A percentile compares a stretch with the other conserved stretches of the same genome.
Evolutionary conservation across 2,797 vertebrate genomes (phyloP).

Genomic region (Semaprochilodus insignis): DNA sequence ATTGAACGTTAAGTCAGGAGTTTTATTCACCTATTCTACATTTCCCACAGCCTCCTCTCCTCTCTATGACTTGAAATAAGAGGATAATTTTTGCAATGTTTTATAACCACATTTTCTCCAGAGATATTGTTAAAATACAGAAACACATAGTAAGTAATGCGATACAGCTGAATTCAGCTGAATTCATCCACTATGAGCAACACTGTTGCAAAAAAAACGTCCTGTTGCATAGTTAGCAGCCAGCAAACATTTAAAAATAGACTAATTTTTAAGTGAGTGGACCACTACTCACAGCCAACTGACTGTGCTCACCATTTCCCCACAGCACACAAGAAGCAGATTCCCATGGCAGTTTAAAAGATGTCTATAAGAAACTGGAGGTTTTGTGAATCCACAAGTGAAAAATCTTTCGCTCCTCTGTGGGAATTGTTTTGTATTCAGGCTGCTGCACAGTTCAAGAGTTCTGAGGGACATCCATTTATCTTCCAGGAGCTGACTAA

Average conservation of each 20-base stretch:
- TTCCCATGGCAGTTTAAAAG: not conserved
- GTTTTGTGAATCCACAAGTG: not conserved
- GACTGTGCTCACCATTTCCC: not conserved
- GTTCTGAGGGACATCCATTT: slow-evolving; percentile 5
- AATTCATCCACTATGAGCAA: not conserved
- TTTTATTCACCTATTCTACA: not conserved
- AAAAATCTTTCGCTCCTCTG: not conserved
- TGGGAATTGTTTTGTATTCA: slow-evolving; percentile 36
- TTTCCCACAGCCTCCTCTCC: not conserved
- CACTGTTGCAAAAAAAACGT: not conserved
- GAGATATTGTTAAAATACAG: slow-evolving; percentile 17
- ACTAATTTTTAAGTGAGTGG: not conserved
- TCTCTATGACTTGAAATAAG: not conserved
- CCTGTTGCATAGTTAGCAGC: not conserved
- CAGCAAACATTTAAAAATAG: slow-evolving; percentile 13
- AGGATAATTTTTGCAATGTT: not conserved
- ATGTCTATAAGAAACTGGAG: not conserved
- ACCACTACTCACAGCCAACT: not conserved
- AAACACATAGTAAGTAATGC: slow-evolving; percentile 4
- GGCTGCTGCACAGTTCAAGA: slow-evolving; percentile 11
- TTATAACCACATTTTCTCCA: slow-evolving; percentile 6
- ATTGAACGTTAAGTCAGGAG: not conserved
- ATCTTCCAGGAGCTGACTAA: slow-evolving; percentile 12
- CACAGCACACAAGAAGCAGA: not conserved
- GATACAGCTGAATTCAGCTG: not conserved